phyloP scores from a whole-genome alignment of 2,797 vertebrate genomes.

The Betta splendens region DNA sequence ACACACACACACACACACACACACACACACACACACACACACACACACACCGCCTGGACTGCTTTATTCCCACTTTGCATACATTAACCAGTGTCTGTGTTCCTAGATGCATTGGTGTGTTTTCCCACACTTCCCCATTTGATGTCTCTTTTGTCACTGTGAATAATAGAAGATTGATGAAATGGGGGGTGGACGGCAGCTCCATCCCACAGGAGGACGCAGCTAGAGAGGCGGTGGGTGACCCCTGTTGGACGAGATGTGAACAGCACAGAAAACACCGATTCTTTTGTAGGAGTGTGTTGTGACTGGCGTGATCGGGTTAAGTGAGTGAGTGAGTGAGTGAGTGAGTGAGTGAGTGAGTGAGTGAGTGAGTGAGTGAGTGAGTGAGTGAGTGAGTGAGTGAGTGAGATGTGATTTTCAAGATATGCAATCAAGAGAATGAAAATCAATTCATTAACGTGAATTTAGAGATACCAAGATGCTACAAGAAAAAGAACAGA shows the following conservation, averaged over 20 bases:
- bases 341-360: no score
- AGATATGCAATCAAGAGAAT: no score
- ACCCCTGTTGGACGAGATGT: constrained; percentile 56
- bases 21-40: constrained; percentile 36
- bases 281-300: no score
- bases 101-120: constrained; percentile 72
- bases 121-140: constrained; percentile 77
- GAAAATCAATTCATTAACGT: no score
- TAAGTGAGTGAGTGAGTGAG: no score
- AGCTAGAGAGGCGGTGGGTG: constrained; percentile 25
- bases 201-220: constrained; percentile 12
- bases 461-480: no score
- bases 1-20: constrained; percentile 31
- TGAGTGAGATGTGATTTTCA: no score
- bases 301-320: no score
- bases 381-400: no score
- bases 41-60: constrained; percentile 28
- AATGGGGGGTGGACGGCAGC: constrained; percentile 56
- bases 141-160: constrained; percentile 77
- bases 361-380: no score
- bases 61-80: constrained; percentile 71
- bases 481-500: no score
- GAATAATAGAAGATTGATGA: constrained; percentile 77
- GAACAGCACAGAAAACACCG: constrained; percentile 16
- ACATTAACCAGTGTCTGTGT: constrained; percentile 69